These are phyloP conservation scores for Bubo bubo DNA, from an alignment of 2,113 vertebrate genomes.

Conservation along the genomic window DNA sequence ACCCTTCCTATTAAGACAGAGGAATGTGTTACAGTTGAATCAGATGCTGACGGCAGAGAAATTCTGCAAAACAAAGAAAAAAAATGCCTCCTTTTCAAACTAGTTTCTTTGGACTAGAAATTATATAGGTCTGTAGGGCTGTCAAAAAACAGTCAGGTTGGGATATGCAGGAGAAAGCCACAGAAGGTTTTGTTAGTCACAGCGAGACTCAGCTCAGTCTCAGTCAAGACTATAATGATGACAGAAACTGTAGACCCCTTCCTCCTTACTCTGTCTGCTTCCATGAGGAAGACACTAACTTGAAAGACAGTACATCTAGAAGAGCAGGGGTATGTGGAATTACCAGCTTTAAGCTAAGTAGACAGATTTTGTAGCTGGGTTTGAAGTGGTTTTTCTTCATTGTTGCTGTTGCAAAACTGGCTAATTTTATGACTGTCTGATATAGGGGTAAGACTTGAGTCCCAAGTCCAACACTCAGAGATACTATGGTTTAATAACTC, in stretches of 20 bases:
- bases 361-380: not conserved
- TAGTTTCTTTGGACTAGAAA: not conserved
- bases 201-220: not conserved
- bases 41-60: not conserved
- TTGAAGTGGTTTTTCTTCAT: not conserved
- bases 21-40: not conserved
- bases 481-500: not conserved
- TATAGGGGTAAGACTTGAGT: not conserved
- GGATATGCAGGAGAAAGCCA: not conserved
- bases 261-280: not conserved
- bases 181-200: not conserved
- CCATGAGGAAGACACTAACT: not conserved
- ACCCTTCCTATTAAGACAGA: not conserved
- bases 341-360: not conserved
- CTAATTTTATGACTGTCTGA: not conserved
- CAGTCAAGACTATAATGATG: not conserved
- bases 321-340: accelerated
- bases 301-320: not conserved
- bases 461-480: not conserved
- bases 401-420: not conserved
- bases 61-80: not conserved
- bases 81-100: not conserved
- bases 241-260: not conserved
- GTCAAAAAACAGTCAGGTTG: not conserved
- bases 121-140: not conserved